Base-by-base conservation (phyloP, 1,140 invertebrate species). In the Bombus balteatus region DNA sequence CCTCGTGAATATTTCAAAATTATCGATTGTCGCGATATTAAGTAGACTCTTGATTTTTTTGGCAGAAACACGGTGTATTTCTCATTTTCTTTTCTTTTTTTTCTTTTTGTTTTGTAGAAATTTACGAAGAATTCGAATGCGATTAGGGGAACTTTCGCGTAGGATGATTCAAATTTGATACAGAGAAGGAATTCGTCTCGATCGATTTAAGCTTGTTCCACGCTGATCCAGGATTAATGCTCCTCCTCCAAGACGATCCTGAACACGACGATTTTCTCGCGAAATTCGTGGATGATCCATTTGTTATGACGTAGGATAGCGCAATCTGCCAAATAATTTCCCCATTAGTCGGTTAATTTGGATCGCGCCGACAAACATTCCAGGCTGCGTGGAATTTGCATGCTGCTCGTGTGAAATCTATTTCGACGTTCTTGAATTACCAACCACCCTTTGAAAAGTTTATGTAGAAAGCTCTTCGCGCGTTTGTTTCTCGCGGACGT, bases 231-330 rank as follows among this genome's bases (percentile, higher is more conserved):
- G 18, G 47, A 22, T 53, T 53, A 53, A 53, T 53, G 18, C 47
- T 53, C 22, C 47, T 53, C 47, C 47, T 53, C 18, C 47, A 41
- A 66, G 78, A 79, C 57, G 66, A 87, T 59, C 22, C n/a, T 22
- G 59, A 78, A 86, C 76, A 66, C 53, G 37, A 65, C 74, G 85
- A 68, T 74, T 32, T 66, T 34, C 65, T 66, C 57, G 74, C 75
- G 83, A 89, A 80, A 89, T 87, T 83, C 83, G 32, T 22, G 5
- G 43, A 86, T 80, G 79, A 86, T 88, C 66, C 84, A 74, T 88
- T 89, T 47, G 73, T 89, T 89, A 89, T 82, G 34, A 75, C 68
- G 39, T 73, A 41, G 66, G 41, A 75, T 34, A 80, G 77, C 87
- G 79, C 43, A 80, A 70, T 68, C 62, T 62, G 66, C 12, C 88